A percentile compares a stretch with the other conserved stretches of the same genome.
Conservation (phyloP, 2,888 invertebrate genomes). For the Diaphora mendica region DNA sequence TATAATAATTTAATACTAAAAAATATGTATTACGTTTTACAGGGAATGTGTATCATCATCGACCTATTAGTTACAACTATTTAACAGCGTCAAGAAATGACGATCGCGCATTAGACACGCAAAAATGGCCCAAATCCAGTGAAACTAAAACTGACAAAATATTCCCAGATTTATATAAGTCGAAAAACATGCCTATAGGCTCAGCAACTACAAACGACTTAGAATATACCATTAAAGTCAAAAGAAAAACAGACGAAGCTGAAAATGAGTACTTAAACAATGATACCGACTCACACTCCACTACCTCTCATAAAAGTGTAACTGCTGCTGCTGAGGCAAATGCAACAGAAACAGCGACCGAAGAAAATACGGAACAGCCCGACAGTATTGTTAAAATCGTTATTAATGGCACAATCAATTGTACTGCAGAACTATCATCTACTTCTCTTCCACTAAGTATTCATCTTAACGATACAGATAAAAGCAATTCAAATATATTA, state of each 20-base stretch:
- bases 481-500: conserved; percentile 59
- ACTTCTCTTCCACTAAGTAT: conserved; percentile 71
- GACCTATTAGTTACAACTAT: conserved; percentile 53
- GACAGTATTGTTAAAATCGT: conserved; percentile 74
- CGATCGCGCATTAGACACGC: conserved; percentile 66
- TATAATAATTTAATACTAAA: not conserved
- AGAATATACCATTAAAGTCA: conserved; percentile 69
- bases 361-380: conserved; percentile 66
- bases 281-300: conserved; percentile 41
- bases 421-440: conserved; percentile 79
- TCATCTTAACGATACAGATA: conserved; percentile 62
- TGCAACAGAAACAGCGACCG: conserved; percentile 36
- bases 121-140: conserved; percentile 55
- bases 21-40: conserved; percentile 34
- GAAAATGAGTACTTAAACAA: conserved; percentile 39
- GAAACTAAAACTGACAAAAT: conserved; percentile 65
- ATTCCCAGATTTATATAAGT: conserved; percentile 52
- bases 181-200: conserved; percentile 56
- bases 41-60: conserved; percentile 47
- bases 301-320: conserved; percentile 41
- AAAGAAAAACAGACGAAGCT: conserved; percentile 70
- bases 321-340: conserved; percentile 39
- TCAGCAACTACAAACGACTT: conserved; percentile 58
- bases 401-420: conserved; percentile 81
- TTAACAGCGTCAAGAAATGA: conserved; percentile 60